Evolutionary conservation across 2,888 invertebrate species (phyloP), one percentile per base, ranked within the genome.

Genomic region (Lasioglossum leucozonium): DNA sequence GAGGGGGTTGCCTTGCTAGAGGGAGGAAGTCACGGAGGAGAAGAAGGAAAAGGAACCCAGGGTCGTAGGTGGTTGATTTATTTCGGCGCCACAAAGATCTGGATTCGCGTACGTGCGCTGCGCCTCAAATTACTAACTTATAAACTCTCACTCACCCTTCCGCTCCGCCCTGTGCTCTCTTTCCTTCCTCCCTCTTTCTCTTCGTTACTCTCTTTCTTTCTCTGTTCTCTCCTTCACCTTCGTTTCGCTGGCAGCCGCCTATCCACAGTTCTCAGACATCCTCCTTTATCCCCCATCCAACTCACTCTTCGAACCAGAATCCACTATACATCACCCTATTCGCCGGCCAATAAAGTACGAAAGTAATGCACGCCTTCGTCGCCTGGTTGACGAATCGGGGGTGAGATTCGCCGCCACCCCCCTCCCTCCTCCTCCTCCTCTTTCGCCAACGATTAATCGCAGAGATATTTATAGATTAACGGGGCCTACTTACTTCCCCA

Each of bases 81-180:
- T 95, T 94, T 94, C 93, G 92, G 93, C 92, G 93, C 93, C 94
- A 92, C 93, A 93, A 93, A 94, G 95, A 95, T 94, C 95, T 94
- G 93, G 93, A 91, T 93, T 91, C 92, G 92, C 93, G 94, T 95
- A 95, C 95, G 95, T 95, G 95, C 94, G 92, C 91, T 93, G 94
- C 91, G 91, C 93, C 91, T 94, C 94, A 95, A 95, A 95, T 95
- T 95, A 94, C 95, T 94, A 93, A 95, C 95, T 95, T 95, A 95
- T 95, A 94, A 95, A 94, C 94, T 94, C 94, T 77, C 84, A 16
- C 75, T 72, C 81, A 44, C 44, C 34, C 80, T 77, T 34, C 72
- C 65, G 22, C 34, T 71, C 65, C 22, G 65, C 77, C 72, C 62
- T 72, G 69, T 77, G 30, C 55, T 72, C 47, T 47, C 22, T 26